phyloP scores from a whole-genome alignment of 2,888 invertebrate species.

The Galeopsomyia nigrocyanea region DNA sequence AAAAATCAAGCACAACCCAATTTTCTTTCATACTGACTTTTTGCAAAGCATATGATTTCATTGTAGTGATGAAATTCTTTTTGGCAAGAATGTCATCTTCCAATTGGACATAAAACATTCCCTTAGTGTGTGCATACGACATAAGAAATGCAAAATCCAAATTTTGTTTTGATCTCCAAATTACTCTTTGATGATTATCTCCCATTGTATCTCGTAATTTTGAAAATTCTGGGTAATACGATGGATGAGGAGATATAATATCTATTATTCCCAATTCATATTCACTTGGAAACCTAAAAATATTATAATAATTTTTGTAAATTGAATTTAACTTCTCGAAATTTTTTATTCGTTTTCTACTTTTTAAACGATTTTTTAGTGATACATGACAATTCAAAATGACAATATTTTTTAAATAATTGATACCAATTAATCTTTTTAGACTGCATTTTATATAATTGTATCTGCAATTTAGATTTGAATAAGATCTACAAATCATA shows the following conservation, averaged over 20 bases:
- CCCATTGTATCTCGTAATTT: constrained; percentile 84
- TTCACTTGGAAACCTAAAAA: constrained; percentile 80
- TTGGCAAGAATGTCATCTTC: constrained; percentile 96
- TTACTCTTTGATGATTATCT: constrained; percentile 86
- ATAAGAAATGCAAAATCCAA: constrained; percentile 94
- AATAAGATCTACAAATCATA: no score
- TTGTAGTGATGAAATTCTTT: constrained; percentile 84
- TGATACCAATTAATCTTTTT: no score
- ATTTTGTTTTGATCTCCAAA: constrained; percentile 96
- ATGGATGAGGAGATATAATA: constrained; percentile 85
- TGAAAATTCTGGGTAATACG: constrained; percentile 91
- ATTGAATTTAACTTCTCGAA: not conserved
- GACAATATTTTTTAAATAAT: no score
- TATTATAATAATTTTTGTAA: constrained; percentile 7
- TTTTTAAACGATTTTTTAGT: no score
- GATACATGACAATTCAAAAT: no score
- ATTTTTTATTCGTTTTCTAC: no score
- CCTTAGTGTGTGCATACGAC: constrained; percentile 91
- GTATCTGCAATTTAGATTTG: no score
- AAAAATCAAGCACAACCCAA: constrained; percentile 95
- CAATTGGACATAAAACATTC: constrained; percentile 90
- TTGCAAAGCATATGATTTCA: constrained; percentile 86
- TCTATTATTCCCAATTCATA: constrained; percentile 88
- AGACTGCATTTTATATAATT: no score
- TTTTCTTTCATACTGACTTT: constrained; percentile 81